Percentiles rank a stretch among this genome's conserved stretches.
These are phyloP conservation scores for Pholis gunnellus DNA, from an alignment of 2,113 vertebrate genomes.

Conservation along the genomic window DNA sequence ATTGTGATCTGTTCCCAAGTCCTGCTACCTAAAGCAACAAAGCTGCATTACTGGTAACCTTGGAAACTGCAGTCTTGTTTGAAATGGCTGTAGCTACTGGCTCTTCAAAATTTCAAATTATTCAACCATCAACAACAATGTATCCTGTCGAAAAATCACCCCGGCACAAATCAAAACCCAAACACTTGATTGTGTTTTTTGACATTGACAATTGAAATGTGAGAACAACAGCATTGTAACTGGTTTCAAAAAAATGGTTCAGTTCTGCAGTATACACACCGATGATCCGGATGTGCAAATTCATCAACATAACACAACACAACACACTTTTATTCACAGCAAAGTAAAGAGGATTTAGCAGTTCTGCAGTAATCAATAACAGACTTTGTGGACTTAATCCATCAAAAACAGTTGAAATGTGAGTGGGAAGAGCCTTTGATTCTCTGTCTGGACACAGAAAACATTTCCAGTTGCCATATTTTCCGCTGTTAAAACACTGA, in stretches of 20 bases:
- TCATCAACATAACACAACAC: slow-evolving; percentile 20
- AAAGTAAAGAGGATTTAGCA: slow-evolving; percentile 39
- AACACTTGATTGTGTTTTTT: slow-evolving; percentile 49
- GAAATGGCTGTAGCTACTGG: slow-evolving; percentile 48
- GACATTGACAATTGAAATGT: slow-evolving; percentile 12
- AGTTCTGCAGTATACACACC: neutral
- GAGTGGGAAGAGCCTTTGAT: slow-evolving; percentile 69
- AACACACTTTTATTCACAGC: slow-evolving; percentile 11
- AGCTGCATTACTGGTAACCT: slow-evolving; percentile 68
- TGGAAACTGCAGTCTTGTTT: slow-evolving; percentile 75
- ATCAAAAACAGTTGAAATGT: slow-evolving; percentile 58
- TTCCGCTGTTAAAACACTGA: slow-evolving; percentile 58
- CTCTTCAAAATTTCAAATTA: slow-evolving; percentile 32
- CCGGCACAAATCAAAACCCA: slow-evolving; percentile 46
- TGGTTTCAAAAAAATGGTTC: neutral
- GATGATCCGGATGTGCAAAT: neutral
- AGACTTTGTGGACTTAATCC: slow-evolving; percentile 55
- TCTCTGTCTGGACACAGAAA: slow-evolving; percentile 75
- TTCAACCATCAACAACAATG: slow-evolving; percentile 29
- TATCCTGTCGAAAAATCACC: neutral
- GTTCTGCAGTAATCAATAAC: slow-evolving; percentile 47
- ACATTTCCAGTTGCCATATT: slow-evolving; percentile 60
- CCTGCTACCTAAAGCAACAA: slow-evolving; percentile 48
- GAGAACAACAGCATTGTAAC: slow-evolving; percentile 6
- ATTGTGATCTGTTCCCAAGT: slow-evolving; percentile 52